Conservation (phyloP, 2,888 invertebrate genomes). For the Melieria crassipennis region DNA sequence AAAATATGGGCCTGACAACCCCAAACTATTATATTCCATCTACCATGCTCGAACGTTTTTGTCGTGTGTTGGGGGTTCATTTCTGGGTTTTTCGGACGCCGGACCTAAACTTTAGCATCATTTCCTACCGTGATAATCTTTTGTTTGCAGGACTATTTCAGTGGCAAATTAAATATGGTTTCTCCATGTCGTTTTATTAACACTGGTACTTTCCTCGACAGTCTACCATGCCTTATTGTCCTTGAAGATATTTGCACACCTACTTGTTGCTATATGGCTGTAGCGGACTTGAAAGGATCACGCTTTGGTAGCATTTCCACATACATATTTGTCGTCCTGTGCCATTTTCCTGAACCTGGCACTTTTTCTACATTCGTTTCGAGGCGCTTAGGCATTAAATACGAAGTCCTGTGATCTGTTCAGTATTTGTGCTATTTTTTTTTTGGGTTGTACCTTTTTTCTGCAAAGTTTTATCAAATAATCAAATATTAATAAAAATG, state of each 20-base stretch:
- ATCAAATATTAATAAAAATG: too few species aligned
- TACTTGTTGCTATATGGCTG: neutral
- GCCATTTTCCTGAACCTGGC: neutral
- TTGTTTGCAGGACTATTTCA: neutral
- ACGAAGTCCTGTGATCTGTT: neutral
- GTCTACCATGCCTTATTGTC: neutral
- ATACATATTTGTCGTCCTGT: neutral
- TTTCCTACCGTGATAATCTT: slow-evolving; percentile 9
- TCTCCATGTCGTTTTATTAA: neutral
- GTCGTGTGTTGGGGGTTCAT: neutral
- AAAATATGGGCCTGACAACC: neutral
- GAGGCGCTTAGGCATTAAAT: neutral
- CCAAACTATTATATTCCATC: slow-evolving; percentile 2
- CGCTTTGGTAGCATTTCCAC: neutral
- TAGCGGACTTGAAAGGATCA: neutral
- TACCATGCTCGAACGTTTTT: slow-evolving; percentile 2
- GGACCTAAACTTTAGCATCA: neutral
- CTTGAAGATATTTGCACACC: neutral
- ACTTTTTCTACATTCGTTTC: neutral
- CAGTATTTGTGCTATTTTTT: neutral
- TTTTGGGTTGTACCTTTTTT: neutral
- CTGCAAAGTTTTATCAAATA: neutral
- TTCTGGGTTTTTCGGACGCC: neutral
- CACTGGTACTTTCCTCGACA: slow-evolving; percentile 1
- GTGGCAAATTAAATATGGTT: too few species aligned